Base-by-base conservation (phyloP, 2,888 invertebrate species). In the Drosophila paranaensis region DNA sequence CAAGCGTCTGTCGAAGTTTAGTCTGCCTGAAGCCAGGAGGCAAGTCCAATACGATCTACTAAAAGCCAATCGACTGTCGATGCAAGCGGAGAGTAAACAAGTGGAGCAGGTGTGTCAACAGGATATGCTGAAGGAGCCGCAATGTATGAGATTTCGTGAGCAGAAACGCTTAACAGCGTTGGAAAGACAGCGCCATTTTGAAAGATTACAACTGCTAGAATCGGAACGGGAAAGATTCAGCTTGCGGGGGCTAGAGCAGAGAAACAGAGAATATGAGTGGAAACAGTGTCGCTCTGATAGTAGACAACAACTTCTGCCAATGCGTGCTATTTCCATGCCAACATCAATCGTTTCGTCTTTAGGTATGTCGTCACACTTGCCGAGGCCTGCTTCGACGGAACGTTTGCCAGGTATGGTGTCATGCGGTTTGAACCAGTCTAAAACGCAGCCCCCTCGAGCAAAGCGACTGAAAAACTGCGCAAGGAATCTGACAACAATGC, bases 1-100 rank as follows among this genome's bases (percentile, higher is more conserved):
- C 53, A 90, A 90, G 61, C 79, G 71, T 10, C 60, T 87, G 11
- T 89, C 91, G 46, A 89, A 90, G 61, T 87, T 83, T 39, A 70
- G 46, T 48, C 20, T 82, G 20, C 50, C 57, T 2, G 45, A 48
- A 1, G 46, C 33, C 0, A 61, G 39, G 39, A n/a, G 53, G 53
- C 9, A 46, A 27, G 13, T 13, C 25, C 66, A 65, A 6, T 46
- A 63, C 30, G 56, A 68, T 14, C 30, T 13, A 2, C 48, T 58
- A 39, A 35, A 39, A 13, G 39, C 35, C 9, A 45, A 65, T 8
- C 55, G 54, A 2, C 16, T 70, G 30, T 61, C 54, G 25, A 13
- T 53, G 39, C 57, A 69, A 9, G 6, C 13, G 11, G 71, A 65
- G 13, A 43, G 58, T 0, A 48, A 51, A 13, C 55, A 42, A 6